Conservation (phyloP, 2,888 invertebrate genomes). For the Cryptosula pallasiana region DNA sequence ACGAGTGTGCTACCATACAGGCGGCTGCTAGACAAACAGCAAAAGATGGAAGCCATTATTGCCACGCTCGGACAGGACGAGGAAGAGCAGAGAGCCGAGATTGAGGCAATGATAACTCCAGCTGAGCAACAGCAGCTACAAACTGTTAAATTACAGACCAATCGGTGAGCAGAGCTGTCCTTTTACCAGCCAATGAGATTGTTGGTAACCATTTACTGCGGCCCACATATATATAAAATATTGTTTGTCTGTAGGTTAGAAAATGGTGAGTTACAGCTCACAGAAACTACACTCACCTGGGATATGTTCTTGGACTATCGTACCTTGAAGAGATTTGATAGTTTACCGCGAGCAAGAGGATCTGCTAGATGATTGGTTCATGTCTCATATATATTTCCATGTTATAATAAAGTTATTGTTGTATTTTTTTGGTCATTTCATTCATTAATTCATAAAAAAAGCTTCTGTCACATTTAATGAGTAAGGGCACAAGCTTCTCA, state of each 20-base stretch:
- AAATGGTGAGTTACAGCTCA: constrained; percentile 20
- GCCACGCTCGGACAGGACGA: constrained; percentile 73
- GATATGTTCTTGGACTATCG: not conserved
- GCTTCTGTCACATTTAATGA: too few relatives aligned
- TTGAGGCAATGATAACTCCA: constrained; percentile 79
- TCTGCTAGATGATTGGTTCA: not conserved
- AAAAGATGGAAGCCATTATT: constrained; percentile 74
- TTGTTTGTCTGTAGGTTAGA: not conserved
- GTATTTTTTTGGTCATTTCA: too few relatives aligned
- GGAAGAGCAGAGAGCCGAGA: constrained; percentile 73
- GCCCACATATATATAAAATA: too few relatives aligned
- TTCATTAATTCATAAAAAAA: too few relatives aligned
- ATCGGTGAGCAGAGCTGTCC: constrained; percentile 56
- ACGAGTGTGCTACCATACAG: too few relatives aligned
- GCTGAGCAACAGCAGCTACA: constrained; percentile 72
- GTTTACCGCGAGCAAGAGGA: not conserved
- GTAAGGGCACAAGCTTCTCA: too few relatives aligned
- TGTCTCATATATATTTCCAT: too few relatives aligned
- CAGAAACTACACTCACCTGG: not conserved
- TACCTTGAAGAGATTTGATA: not conserved
- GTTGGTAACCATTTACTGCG: too few relatives aligned
- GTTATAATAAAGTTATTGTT: too few relatives aligned
- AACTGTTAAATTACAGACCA: constrained; percentile 69
- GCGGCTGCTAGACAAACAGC: constrained; percentile 78
- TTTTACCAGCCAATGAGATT: not conserved